Conservation (phyloP, 2,888 invertebrate species). For the Arrhopalites spinosus region DNA sequence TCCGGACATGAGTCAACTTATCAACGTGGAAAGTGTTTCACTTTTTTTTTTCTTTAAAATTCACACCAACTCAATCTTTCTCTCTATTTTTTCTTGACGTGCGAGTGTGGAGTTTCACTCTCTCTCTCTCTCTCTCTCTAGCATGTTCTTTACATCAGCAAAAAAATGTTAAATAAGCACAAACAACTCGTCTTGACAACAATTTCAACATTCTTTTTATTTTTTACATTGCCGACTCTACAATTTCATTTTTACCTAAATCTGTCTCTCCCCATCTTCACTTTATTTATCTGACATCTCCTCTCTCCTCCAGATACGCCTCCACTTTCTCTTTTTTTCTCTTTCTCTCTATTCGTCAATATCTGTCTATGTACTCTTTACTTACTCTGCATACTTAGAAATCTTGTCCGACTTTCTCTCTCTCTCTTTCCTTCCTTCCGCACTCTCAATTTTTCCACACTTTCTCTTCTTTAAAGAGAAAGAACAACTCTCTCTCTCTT, state of each 20-base stretch:
- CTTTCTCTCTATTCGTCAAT: conserved; percentile 14
- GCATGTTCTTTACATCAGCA: neutral
- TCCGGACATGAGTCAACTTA: conserved; percentile 12
- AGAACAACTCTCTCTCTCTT: neutral
- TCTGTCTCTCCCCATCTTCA: no score
- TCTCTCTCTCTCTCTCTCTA: neutral
- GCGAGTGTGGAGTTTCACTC: no score
- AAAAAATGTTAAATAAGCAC: neutral
- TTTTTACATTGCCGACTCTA: no score
- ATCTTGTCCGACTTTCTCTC: neutral
- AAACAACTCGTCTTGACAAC: no score
- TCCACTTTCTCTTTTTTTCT: neutral
- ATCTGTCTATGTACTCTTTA: neutral
- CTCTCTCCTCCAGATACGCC: neutral
- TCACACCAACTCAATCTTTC: neutral
- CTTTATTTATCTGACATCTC: no score
- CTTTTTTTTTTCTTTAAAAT: neutral
- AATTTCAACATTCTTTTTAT: no score
- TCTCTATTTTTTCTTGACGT: no score
- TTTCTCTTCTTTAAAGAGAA: neutral
- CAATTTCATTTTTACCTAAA: no score
- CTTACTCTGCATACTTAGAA: neutral
- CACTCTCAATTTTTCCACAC: neutral
- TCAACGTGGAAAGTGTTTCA: conserved; percentile 11
- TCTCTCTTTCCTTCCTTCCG: neutral